Evolutionary conservation across 2,888 invertebrate species (phyloP).

Genomic region (Vanessa cardui): DNA sequence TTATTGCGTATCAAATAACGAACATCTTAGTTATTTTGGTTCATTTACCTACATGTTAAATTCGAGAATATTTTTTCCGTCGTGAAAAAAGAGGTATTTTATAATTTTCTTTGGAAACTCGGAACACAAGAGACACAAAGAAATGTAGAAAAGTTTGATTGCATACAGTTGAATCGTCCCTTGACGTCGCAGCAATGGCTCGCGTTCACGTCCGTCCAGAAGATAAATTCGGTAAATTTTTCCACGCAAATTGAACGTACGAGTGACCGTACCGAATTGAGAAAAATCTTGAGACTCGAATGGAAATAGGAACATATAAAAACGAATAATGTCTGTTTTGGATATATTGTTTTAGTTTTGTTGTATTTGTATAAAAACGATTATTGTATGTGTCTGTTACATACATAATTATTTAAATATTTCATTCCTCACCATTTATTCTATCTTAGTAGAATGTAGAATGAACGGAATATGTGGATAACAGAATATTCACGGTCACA

Average conservation of each 20-base stretch:
- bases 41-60: not conserved
- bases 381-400: not conserved
- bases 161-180: constrained; percentile 27
- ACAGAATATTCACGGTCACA: too few species aligned
- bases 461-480: too few species aligned
- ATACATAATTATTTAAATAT: too few species aligned
- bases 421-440: too few species aligned
- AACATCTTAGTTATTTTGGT: not conserved
- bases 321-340: not conserved
- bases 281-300: constrained; percentile 27
- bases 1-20: too few species aligned
- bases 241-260: constrained; percentile 31
- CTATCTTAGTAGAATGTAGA: too few species aligned
- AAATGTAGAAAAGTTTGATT: constrained; percentile 30
- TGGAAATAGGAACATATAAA: constrained; percentile 3
- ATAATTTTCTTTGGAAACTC: not conserved
- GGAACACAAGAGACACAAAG: constrained; percentile 16
- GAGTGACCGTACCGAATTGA: constrained; percentile 22
- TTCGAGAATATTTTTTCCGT: not conserved
- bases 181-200: constrained; percentile 22
- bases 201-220: constrained; percentile 22
- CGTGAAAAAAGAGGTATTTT: not conserved
- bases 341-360: not conserved
- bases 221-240: constrained; percentile 34
- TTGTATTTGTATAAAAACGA: not conserved